These are phyloP conservation scores for Seira ritae DNA, from an alignment of 2,888 invertebrate species.

Conservation along the genomic window DNA sequence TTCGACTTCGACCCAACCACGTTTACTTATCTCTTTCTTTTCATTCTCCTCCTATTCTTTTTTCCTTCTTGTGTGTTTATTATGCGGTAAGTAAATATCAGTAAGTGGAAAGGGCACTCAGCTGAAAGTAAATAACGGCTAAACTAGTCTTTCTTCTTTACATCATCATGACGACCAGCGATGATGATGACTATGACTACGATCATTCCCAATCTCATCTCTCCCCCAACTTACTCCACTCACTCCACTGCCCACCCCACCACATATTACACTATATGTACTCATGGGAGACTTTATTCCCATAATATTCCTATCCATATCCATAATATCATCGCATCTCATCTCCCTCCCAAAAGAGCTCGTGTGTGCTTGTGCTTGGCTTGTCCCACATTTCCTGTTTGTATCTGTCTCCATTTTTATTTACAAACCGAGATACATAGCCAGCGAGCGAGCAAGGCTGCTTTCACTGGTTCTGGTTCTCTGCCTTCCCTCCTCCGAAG, in stretches of 20 bases:
- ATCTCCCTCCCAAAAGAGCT: too few relatives aligned
- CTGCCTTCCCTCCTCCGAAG: slow-evolving; percentile 10
- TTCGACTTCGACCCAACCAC: too few relatives aligned
- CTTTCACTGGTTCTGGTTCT: not conserved
- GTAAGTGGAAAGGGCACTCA: slow-evolving; percentile 66
- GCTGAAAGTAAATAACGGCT: slow-evolving; percentile 69
- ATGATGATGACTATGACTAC: not conserved
- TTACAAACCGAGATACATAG: too few relatives aligned
- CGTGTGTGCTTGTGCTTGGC: slow-evolving; percentile 17
- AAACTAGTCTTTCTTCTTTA: slow-evolving; percentile 52
- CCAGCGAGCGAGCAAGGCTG: too few relatives aligned
- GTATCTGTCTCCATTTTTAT: too few relatives aligned
- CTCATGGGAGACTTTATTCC: too few relatives aligned
- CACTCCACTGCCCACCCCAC: not conserved
- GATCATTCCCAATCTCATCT: slow-evolving; percentile 17
- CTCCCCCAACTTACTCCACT: slow-evolving; percentile 37
- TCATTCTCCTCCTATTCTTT: too few relatives aligned
- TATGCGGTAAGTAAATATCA: slow-evolving; percentile 60
- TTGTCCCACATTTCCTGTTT: too few relatives aligned
- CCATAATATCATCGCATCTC: too few relatives aligned
- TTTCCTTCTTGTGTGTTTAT: too few relatives aligned
- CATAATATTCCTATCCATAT: too few relatives aligned
- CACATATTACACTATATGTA: slow-evolving; percentile 4
- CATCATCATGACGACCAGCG: not conserved
- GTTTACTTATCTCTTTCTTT: too few relatives aligned